Evolutionary conservation across 2,113 vertebrate species (phyloP).

Genomic region (Tenrec ecaudatus): DNA sequence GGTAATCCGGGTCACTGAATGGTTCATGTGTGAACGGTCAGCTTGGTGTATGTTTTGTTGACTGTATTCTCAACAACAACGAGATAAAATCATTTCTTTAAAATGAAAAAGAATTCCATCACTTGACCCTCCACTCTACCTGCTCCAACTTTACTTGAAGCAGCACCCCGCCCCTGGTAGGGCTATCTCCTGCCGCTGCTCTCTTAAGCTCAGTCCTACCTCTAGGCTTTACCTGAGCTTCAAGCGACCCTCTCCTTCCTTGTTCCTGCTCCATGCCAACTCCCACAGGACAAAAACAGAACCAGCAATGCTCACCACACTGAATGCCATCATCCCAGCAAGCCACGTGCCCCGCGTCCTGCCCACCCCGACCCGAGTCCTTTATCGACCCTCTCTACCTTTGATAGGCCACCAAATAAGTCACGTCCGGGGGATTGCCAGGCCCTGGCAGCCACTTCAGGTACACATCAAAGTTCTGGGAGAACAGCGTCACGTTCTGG

Average conservation of each 20-base stretch:
- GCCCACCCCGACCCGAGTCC: background rate
- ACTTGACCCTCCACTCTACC: background rate
- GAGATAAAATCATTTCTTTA: background rate
- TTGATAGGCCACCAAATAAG: slow-evolving; percentile 82
- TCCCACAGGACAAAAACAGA: background rate
- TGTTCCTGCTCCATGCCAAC: background rate
- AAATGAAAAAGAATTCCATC: background rate
- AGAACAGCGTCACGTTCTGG: slow-evolving; percentile 82
- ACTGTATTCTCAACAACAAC: background rate
- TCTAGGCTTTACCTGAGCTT: background rate
- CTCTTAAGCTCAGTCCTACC: background rate
- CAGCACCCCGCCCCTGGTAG: background rate
- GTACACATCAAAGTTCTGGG: slow-evolving; percentile 83
- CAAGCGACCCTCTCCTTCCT: background rate
- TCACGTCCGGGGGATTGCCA: slow-evolving; percentile 68
- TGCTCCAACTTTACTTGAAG: background rate
- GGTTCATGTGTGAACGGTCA: background rate
- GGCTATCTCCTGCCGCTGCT: background rate
- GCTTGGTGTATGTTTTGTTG: background rate
- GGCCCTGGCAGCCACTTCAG: slow-evolving; percentile 84
- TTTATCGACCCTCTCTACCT: slow-evolving; percentile 69
- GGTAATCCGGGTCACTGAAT: background rate
- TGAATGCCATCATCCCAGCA: background rate
- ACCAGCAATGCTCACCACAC: background rate
- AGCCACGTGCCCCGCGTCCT: background rate